Conservation (phyloP, 1,140 invertebrate species). For the Dreissena rostriformis region DNA sequence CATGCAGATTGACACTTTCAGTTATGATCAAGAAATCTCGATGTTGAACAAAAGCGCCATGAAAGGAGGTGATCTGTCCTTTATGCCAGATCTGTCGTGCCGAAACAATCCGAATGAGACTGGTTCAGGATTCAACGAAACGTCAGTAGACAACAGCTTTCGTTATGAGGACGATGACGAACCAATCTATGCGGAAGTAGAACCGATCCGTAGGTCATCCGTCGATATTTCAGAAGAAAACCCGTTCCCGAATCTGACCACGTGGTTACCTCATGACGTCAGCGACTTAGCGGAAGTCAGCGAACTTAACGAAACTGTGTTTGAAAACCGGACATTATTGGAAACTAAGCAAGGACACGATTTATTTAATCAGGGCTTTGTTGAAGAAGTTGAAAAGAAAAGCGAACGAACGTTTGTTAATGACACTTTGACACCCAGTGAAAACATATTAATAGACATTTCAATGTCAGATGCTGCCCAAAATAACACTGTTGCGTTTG, state of each 20-base stretch:
- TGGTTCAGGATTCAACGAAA: background rate
- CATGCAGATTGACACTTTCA: constrained; percentile 41
- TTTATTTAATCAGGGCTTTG: constrained; percentile 37
- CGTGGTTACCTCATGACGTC: constrained; percentile 37
- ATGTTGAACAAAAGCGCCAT: background rate
- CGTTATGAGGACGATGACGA: constrained; percentile 19
- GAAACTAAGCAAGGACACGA: background rate
- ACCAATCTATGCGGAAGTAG: constrained; percentile 56
- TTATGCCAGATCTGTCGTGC: background rate
- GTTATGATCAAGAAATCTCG: background rate
- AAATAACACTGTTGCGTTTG: constrained; percentile 13
- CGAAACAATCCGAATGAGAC: background rate
- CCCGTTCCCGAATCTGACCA: constrained; percentile 43
- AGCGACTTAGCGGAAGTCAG: constrained; percentile 16
- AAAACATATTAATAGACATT: constrained; percentile 32
- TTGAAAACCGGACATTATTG: constrained; percentile 37
- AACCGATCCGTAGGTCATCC: background rate
- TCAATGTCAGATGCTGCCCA: background rate
- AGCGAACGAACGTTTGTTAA: too few relatives aligned
- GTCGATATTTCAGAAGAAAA: constrained; percentile 2
- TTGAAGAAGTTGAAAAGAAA: constrained; percentile 2
- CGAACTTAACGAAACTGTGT: constrained; percentile 36
- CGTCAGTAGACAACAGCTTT: background rate
- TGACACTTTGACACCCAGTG: constrained; percentile 1
- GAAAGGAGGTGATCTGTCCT: constrained; percentile 1